A percentile compares a stretch with the other conserved stretches of the same genome.
Evolutionary conservation across 2,888 invertebrate species (phyloP).

Genomic region (Drosophila meridionalis): DNA sequence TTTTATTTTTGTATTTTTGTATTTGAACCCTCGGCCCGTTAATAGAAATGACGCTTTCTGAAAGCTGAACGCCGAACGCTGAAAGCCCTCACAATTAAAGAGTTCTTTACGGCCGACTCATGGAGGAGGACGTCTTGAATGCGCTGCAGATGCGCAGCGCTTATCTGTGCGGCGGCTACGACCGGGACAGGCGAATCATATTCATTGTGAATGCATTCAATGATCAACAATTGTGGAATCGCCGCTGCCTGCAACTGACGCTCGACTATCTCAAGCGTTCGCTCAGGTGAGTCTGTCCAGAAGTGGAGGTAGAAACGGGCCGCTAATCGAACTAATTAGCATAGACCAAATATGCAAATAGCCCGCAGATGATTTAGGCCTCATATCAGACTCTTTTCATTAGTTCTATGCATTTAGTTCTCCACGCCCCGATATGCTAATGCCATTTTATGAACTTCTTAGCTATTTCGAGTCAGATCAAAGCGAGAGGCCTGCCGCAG

Average conservation of each 20-base stretch:
- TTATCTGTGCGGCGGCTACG: conserved; percentile 88
- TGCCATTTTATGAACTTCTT: conserved; percentile 23
- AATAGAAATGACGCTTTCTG: conserved; percentile 50
- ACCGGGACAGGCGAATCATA: conserved; percentile 88
- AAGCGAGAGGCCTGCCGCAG: conserved; percentile 19
- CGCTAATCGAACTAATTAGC: conserved; percentile 60
- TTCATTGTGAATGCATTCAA: conserved; percentile 87
- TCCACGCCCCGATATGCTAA: conserved; percentile 40
- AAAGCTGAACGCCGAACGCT: conserved; percentile 35
- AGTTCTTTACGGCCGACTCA: conserved; percentile 58
- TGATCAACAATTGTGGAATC: conserved; percentile 86
- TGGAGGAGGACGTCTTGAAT: conserved; percentile 87
- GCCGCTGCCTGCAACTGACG: conserved; percentile 83
- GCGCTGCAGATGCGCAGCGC: conserved; percentile 87
- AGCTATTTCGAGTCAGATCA: conserved; percentile 2
- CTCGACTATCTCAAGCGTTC: conserved; percentile 84
- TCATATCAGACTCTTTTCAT: conserved; percentile 56
- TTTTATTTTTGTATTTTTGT: neutral
- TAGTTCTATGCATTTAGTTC: conserved; percentile 32
- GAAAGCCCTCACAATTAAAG: conserved; percentile 40
- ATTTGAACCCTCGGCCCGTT: conserved; percentile 18
- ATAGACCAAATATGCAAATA: conserved; percentile 69
- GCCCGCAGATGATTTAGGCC: conserved; percentile 59
- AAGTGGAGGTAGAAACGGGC: conserved; percentile 16
- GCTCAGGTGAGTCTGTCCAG: conserved; percentile 81